Base-by-base conservation (phyloP, 2,113 vertebrate genomes). In the Zootoca vivipara region DNA sequence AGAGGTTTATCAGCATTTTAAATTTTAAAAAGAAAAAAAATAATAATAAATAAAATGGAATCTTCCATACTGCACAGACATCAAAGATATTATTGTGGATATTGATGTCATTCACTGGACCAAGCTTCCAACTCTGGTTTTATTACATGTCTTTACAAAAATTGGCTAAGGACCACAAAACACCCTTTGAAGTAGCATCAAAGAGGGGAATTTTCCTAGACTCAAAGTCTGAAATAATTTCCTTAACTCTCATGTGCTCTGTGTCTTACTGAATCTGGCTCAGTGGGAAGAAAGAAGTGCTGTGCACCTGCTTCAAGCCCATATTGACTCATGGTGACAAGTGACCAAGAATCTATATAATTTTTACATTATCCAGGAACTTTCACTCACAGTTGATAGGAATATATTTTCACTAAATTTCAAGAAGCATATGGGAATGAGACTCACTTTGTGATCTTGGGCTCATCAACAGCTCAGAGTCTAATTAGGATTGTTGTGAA, bases 141-240 rank as follows among this genome's bases (percentile, higher is more conserved):
- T 89, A 75, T 74, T 75, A 77, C 26, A 85, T 64, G 69, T 67
- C 35, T 70, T 69, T 69, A 86, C 26, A 52, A 88, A 62, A 88
- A 83, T 78, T 88, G 87, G 81, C 85, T 87, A 87, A 72, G 40
- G 52, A 83, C 81, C 73, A 83, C 87, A 78, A 82, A 64, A 78
- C 64, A 83, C 22, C 40, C 81, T 83, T 78, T 88, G 87, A 78
- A 83, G 87, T 77, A 88, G 30, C 87, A 83, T 88, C 87, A 88
- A 88, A 88, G 72, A 83, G 58, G 35, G 1, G 26, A 83, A 83
- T 77, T 38, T 77, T 67, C 73, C n/a, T 77, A 77, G 87, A 83
- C 80, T 78, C 72, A 56, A 78, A 65, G 40, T 77, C 58, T 83
- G 72, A 77, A 82, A 75, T 52, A 88, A 88, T 83, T 83, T 83